These are phyloP conservation scores for Echeneis naucrates DNA, from an alignment of 2,797 vertebrate genomes.

Conservation along the genomic window DNA sequence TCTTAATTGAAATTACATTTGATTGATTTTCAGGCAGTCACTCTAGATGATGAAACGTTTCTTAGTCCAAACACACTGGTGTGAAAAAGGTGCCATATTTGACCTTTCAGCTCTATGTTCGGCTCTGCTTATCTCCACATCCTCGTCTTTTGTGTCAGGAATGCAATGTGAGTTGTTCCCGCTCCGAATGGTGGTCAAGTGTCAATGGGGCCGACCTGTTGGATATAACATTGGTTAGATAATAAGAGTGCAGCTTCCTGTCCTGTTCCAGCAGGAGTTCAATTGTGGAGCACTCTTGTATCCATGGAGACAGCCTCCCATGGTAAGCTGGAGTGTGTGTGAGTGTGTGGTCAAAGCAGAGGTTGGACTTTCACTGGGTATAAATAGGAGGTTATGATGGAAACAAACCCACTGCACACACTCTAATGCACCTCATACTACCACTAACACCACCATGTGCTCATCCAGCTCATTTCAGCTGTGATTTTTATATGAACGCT, in stretches of 20 bases:
- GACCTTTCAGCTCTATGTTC: conserved; percentile 35
- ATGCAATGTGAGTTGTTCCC: conserved; percentile 9
- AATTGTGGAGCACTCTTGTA: conserved; percentile 60
- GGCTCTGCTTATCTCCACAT: conserved; percentile 36
- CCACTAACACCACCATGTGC: conserved; percentile 6
- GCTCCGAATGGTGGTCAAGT: conserved; percentile 33
- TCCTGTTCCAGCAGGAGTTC: conserved; percentile 47
- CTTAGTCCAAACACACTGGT: conserved; percentile 39
- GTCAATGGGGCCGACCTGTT: conserved; percentile 35
- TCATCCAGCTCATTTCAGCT: not conserved
- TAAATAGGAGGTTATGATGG: conserved; percentile 70
- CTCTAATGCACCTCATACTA: conserved; percentile 8
- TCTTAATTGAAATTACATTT: too few relatives aligned
- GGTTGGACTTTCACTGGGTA: conserved; percentile 65
- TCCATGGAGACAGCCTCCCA: conserved; percentile 72
- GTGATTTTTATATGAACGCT: not conserved
- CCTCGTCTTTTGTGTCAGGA: conserved; percentile 10
- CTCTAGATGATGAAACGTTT: conserved; percentile 20
- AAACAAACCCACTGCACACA: conserved; percentile 47
- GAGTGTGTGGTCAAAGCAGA: conserved; percentile 46
- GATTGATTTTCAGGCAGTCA: too few relatives aligned
- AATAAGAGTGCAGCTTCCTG: conserved; percentile 22
- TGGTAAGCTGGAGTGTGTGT: conserved; percentile 48
- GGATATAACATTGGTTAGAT: conserved; percentile 49
- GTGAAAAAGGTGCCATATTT: conserved; percentile 54